Evolutionary conservation across 2,888 invertebrate species (phyloP).

Genomic region (Nipponacmea schrenckii): DNA sequence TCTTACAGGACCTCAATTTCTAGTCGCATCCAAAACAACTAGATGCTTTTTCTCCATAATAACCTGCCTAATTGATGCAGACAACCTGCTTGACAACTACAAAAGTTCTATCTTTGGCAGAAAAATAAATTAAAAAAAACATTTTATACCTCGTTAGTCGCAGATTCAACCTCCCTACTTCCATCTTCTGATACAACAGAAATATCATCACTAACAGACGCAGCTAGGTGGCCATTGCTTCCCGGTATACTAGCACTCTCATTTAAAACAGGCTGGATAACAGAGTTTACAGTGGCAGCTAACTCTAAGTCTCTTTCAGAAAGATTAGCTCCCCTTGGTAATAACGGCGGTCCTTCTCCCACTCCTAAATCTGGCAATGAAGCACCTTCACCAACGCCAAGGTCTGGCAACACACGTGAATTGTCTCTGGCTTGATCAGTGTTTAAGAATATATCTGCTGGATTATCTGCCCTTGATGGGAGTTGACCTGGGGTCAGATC

Average conservation of each 20-base stretch:
- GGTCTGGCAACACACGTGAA: conserved; percentile 13
- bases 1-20: too few relatives aligned
- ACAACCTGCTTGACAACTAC: too few relatives aligned
- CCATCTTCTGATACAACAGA: neutral
- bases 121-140: neutral
- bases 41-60: too few relatives aligned
- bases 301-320: too few relatives aligned
- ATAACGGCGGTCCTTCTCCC: neutral
- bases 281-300: too few relatives aligned
- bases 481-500: neutral
- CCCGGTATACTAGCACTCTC: conserved; percentile 3
- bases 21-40: too few relatives aligned
- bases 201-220: neutral
- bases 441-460: neutral
- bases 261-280: neutral
- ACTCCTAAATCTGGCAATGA: conserved; percentile 29
- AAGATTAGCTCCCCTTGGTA: too few relatives aligned
- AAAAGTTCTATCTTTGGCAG: too few relatives aligned
- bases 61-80: too few relatives aligned
- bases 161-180: conserved; percentile 2
- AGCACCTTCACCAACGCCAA: conserved; percentile 23
- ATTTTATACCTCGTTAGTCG: conserved; percentile 17
- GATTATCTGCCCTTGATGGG: conserved; percentile 9
- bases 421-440: conserved; percentile 15
- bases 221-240: neutral